Base-by-base conservation (phyloP, 35 echinoderm and acorn worm species). In the Ophiothrix spiculata region DNA sequence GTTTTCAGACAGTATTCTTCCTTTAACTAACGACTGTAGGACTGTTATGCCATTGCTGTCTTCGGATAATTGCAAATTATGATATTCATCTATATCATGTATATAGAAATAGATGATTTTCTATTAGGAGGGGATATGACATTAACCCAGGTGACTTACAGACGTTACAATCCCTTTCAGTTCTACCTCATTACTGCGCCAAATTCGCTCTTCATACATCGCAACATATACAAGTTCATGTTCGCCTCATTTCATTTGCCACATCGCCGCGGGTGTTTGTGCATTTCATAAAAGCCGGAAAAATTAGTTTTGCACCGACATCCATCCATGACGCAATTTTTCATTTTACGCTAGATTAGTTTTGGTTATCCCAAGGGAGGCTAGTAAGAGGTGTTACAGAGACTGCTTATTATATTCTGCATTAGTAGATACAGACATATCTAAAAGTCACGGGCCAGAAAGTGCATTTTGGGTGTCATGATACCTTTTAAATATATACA, bases 241-340 rank as follows among this genome's bases (percentile, higher is more conserved):
- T n/a, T 25, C 60, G 60, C 60, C 29, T 69, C 60, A 69, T 69
- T 25, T 69, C 60, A 69, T 69, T 69, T 69, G 60, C 6, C 25
- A 69, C 29, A 69, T 69, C 23, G 60, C 60, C 60, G 16, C 60
- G 25, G 60, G 60, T 69, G 29, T 69, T 49, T 69, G 60, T 69
- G 60, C 60, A 69, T 69, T 69, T 69, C 60, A 69, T 69, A 69
- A 69, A 28, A 69, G 60, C 60, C 60, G 23, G 60, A 69, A 69
- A 69, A 69, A 69, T 69, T 6, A 69, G 60, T 69, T 69, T 69
- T 69, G 23, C 60, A n/a, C n/a, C n/a, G 60, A 6, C 6, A 25
- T 28, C 29, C 60, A 2, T 15, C 29, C 60, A 69, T 69, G 60
- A 69, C 60, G 60, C 60, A 69, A 69, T 69, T 28, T 28, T 69